Conservation (phyloP, 2,797 vertebrate genomes). For the Sorex maritimensis region DNA sequence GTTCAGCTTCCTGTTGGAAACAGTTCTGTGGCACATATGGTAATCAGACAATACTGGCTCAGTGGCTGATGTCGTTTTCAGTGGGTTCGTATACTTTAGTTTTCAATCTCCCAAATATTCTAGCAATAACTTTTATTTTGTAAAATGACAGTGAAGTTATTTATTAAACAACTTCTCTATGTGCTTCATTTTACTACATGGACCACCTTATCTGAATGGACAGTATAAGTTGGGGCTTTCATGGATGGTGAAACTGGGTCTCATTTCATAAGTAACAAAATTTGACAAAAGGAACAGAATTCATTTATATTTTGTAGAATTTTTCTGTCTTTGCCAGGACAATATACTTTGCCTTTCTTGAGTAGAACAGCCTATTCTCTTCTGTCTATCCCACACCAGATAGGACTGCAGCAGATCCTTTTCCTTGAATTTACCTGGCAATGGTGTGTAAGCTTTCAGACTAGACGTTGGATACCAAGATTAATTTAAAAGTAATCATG, state of each 20-base stretch:
- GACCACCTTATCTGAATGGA: background rate
- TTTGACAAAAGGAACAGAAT: background rate
- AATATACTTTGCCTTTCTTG: background rate
- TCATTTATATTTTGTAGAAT: background rate
- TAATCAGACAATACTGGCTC: no score
- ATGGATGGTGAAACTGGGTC: background rate
- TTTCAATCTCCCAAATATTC: constrained; percentile 7
- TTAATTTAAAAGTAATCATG: background rate
- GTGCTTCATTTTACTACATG: constrained; percentile 3
- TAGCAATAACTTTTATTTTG: constrained; percentile 2
- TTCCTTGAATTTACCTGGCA: background rate
- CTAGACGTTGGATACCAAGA: background rate
- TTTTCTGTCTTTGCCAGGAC: background rate
- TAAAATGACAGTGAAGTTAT: background rate
- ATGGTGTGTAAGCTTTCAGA: background rate
- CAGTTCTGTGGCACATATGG: no score
- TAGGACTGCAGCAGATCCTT: background rate
- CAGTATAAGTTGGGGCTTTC: background rate
- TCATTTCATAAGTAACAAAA: background rate
- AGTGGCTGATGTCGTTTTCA: background rate
- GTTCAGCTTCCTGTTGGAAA: background rate
- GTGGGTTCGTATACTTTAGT: constrained; percentile 4
- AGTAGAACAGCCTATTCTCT: background rate
- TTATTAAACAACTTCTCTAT: constrained; percentile 1
- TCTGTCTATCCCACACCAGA: background rate